Conservation (phyloP, 2,797 vertebrate genomes). For the Xenops minutus region DNA sequence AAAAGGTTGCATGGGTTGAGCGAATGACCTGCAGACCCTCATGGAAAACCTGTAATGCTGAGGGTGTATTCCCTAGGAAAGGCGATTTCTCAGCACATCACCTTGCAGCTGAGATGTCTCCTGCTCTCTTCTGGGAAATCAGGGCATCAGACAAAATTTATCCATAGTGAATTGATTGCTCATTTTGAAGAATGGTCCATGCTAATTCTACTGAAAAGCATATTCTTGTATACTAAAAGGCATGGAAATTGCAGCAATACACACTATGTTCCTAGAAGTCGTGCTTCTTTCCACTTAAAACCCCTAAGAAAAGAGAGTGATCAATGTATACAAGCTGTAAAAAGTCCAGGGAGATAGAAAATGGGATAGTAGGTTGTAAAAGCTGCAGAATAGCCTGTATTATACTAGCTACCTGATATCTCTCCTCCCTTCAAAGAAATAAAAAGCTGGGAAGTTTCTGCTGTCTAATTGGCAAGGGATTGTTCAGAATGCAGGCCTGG, state of each 20-base stretch:
- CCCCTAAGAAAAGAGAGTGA: background rate
- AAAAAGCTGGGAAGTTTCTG: background rate
- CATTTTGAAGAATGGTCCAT: background rate
- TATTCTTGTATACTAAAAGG: background rate
- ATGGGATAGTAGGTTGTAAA: background rate
- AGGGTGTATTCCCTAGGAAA: background rate
- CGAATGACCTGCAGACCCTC: background rate
- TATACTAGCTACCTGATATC: background rate
- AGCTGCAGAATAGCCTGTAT: background rate
- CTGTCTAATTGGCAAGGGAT: background rate
- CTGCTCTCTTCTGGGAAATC: background rate
- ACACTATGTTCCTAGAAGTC: background rate
- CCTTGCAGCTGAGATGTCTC: background rate
- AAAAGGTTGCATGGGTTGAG: background rate
- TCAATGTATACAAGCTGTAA: background rate
- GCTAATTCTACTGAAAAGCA: background rate
- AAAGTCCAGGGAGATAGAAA: background rate
- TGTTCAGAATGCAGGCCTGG: slow-evolving; percentile 10
- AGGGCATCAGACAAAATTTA: background rate
- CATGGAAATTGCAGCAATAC: background rate
- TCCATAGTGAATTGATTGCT: background rate
- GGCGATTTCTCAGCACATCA: background rate
- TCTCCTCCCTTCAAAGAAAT: background rate
- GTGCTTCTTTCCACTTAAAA: background rate
- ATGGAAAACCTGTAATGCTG: background rate